Conservation (phyloP, 2,888 invertebrate species). For the Mellilla xanthometata region DNA sequence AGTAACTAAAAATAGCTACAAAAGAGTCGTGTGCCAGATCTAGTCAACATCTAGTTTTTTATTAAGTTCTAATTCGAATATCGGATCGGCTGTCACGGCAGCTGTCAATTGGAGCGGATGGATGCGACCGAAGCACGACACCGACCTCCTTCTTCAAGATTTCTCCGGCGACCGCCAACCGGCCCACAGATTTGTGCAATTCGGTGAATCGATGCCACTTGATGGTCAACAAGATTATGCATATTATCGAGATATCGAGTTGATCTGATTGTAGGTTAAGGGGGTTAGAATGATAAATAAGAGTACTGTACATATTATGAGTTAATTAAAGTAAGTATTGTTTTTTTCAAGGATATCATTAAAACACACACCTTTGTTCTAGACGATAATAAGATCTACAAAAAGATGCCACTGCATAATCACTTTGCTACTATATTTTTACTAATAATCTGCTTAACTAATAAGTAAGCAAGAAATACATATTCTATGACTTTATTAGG, state of each 20-base stretch:
- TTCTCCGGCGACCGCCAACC: slow-evolving; percentile 38
- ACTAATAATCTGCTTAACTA: too few species aligned
- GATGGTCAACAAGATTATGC: slow-evolving; percentile 12
- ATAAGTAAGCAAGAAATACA: too few species aligned
- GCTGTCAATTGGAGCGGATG: slow-evolving; percentile 72
- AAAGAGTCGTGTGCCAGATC: too few species aligned
- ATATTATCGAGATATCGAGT: background rate
- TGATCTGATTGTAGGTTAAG: too few species aligned
- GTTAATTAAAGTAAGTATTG: slow-evolving; percentile 8
- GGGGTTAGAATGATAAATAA: too few species aligned
- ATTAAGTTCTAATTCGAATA: slow-evolving; percentile 5
- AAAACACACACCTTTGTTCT: slow-evolving; percentile 7
- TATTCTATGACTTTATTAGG: too few species aligned
- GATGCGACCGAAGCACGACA: slow-evolving; percentile 66
- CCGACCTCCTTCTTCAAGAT: slow-evolving; percentile 59
- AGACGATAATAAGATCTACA: slow-evolving; percentile 5
- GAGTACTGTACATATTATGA: too few species aligned
- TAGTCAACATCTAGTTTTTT: too few species aligned
- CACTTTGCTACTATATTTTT: too few species aligned
- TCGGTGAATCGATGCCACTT: slow-evolving; percentile 10
- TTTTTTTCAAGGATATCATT: slow-evolving; percentile 10
- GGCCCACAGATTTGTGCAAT: slow-evolving; percentile 35
- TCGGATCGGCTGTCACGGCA: slow-evolving; percentile 66
- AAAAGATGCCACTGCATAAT: slow-evolving; percentile 2
- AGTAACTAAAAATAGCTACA: too few species aligned